Conservation (phyloP, 2,888 invertebrate genomes). For the Creontiades dilutus region DNA sequence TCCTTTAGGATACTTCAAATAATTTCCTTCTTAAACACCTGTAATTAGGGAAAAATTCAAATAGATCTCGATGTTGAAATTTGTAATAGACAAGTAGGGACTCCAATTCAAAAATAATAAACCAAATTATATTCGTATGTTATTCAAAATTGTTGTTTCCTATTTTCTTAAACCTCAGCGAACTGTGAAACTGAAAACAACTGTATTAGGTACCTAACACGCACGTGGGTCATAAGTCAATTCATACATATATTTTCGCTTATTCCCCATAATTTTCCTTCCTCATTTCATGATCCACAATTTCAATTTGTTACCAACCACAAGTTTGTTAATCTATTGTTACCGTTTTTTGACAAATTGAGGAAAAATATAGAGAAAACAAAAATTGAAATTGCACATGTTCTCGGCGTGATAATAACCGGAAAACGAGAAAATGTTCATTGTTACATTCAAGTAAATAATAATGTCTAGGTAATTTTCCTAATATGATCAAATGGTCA, state of each 20-base stretch:
- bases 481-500: background rate
- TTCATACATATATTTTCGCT: background rate
- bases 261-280: background rate
- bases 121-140: background rate
- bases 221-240: conserved; percentile 48
- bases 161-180: conserved; percentile 18
- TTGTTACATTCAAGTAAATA: background rate
- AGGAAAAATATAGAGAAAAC: background rate
- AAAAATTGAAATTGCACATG: background rate
- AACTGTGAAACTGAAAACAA: conserved; percentile 48
- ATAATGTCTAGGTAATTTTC: background rate
- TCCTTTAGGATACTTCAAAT: background rate
- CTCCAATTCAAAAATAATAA: background rate
- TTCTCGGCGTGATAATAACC: background rate
- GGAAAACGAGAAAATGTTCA: background rate
- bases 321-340: background rate
- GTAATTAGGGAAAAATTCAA: conserved; percentile 20
- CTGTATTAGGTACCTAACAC: background rate
- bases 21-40: conserved; percentile 4
- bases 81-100: conserved; percentile 8
- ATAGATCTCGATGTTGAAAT: conserved; percentile 21
- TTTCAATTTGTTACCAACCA: background rate
- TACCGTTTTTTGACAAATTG: background rate
- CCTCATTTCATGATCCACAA: conserved; percentile 33
- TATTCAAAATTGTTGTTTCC: background rate